These are phyloP conservation scores for Pelvicachromis taeniatus DNA, from an alignment of 2,113 vertebrate species.

Conservation along the genomic window DNA sequence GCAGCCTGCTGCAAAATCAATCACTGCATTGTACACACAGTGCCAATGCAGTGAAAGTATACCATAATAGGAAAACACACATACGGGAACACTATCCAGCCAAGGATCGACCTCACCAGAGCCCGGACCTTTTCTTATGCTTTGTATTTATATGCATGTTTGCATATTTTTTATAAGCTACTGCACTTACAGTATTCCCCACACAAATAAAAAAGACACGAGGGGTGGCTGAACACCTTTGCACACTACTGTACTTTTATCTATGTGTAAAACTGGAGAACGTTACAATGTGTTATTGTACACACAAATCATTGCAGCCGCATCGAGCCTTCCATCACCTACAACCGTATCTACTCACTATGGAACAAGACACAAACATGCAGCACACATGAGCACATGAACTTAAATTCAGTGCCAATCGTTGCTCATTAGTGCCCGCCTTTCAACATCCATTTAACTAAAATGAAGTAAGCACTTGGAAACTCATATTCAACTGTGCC, in stretches of 20 bases:
- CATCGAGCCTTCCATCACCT: neutral
- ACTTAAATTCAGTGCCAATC: neutral
- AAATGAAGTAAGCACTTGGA: neutral
- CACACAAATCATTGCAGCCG: neutral
- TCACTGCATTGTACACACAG: no score
- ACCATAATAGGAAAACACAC: neutral
- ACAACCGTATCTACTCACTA: neutral
- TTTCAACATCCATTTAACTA: neutral
- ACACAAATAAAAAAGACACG: accelerated
- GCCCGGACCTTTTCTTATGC: neutral
- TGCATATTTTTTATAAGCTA: accelerated
- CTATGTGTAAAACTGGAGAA: neutral
- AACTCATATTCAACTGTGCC: neutral
- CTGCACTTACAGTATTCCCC: neutral
- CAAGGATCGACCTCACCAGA: neutral
- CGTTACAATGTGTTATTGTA: neutral
- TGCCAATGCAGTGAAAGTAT: neutral
- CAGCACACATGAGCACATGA: neutral
- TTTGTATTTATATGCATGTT: neutral
- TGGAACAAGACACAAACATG: neutral
- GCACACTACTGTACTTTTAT: neutral
- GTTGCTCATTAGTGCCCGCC: neutral
- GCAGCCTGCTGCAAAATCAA: neutral
- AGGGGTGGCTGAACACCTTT: neutral
- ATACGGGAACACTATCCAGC: neutral